A percentile compares a stretch with the other conserved stretches of the same genome.
Conservation (phyloP, 2,113 vertebrate species). For the sheep (Ovis aries) region DNA sequence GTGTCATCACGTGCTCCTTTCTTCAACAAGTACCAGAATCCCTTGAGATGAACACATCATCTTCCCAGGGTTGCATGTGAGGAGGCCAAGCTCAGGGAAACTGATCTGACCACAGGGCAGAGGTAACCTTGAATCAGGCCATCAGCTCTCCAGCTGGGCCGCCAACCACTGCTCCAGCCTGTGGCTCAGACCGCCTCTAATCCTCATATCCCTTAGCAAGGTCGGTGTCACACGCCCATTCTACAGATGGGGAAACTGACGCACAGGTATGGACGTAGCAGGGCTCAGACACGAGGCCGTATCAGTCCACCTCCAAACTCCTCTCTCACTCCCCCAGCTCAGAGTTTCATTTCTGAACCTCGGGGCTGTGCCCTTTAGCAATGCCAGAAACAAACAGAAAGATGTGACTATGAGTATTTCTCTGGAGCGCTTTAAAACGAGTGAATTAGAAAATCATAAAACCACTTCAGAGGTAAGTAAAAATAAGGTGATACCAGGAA, state of each 20-base stretch:
- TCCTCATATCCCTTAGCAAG: background rate
- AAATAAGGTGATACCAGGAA: background rate
- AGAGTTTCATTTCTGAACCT: background rate
- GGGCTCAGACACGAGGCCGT: background rate
- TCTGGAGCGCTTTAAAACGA: background rate
- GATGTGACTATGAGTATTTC: background rate
- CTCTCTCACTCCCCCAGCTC: background rate
- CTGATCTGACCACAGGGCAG: background rate
- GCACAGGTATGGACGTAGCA: background rate
- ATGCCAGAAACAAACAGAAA: fast-evolving
- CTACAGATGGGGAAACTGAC: background rate
- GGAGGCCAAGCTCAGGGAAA: background rate
- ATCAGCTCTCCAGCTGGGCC: background rate
- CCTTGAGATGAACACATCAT: background rate
- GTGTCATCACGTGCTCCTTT: background rate
- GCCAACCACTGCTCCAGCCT: fast-evolving
- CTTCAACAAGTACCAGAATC: too few species aligned
- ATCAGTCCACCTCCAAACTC: background rate
- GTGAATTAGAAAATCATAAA: background rate
- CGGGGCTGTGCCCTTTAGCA: background rate
- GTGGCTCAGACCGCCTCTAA: background rate
- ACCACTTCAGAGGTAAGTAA: background rate
- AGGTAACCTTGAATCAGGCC: too few species aligned
- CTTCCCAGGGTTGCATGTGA: background rate
- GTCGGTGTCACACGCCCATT: background rate